Evolutionary conservation across 2,113 vertebrate genomes (phyloP).

Genomic region (Anhinga rufa): DNA sequence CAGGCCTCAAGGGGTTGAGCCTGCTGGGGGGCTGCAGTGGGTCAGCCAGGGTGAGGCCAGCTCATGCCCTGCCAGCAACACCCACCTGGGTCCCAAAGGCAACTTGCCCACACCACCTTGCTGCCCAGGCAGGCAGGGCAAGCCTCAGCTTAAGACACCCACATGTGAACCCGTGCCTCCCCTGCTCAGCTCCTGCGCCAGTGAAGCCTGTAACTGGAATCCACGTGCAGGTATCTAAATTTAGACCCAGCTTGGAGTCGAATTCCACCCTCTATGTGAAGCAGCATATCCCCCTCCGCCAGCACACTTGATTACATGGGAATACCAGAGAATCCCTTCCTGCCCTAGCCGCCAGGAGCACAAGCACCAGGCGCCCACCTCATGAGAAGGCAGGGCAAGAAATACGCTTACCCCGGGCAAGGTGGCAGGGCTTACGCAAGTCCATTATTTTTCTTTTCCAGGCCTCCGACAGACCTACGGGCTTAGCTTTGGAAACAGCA

Average conservation of each 20-base stretch:
- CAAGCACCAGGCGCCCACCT: accelerated
- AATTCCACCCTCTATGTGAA: background rate
- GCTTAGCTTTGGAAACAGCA: background rate
- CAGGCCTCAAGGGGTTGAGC: accelerated
- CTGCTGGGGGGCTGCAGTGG: background rate
- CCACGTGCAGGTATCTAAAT: background rate
- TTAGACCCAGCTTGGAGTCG: background rate
- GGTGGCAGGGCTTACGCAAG: accelerated
- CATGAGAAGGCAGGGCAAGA: background rate
- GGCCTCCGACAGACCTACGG: background rate
- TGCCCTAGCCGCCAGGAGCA: accelerated
- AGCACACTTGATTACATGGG: accelerated
- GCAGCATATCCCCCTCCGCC: accelerated
- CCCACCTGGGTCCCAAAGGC: background rate
- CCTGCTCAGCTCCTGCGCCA: accelerated
- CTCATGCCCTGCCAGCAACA: background rate
- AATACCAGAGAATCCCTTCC: accelerated
- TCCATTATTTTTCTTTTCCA: background rate
- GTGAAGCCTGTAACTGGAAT: background rate
- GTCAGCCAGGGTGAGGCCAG: background rate
- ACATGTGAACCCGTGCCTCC: accelerated
- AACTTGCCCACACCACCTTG: background rate
- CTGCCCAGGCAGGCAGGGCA: background rate
- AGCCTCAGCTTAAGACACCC: background rate
- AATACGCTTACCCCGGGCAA: accelerated